Evolutionary conservation across 2,888 invertebrate genomes (phyloP).

Genomic region (Hoplodrina ambigua): DNA sequence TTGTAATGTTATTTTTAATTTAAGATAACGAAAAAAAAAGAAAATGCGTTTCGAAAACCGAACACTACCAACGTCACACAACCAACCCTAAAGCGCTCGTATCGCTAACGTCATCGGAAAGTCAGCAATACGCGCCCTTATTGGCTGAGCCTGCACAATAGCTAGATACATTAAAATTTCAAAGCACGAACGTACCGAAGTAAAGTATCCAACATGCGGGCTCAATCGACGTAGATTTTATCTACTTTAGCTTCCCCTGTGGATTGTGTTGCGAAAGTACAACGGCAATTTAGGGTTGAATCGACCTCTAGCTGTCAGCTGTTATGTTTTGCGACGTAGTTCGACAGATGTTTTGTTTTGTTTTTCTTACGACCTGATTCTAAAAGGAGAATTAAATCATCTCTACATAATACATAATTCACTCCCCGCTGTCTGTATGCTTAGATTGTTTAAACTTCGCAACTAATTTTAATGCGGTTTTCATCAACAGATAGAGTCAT

Average conservation of each 20-base stretch:
- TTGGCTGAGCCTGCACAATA: slow-evolving; percentile 36
- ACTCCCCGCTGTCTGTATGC: too few species aligned
- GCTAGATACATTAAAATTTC: slow-evolving; percentile 56
- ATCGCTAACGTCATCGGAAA: slow-evolving; percentile 33
- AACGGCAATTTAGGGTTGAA: slow-evolving; percentile 27
- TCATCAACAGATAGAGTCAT: too few species aligned
- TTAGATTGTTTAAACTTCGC: too few species aligned
- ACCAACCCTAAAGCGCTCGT: slow-evolving; percentile 24
- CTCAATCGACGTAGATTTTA: slow-evolving; percentile 49
- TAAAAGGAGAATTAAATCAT: background rate
- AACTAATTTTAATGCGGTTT: too few species aligned
- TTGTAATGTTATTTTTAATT: too few species aligned
- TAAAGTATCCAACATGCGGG: slow-evolving; percentile 59
- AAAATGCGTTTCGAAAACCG: background rate
- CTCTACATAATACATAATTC: too few species aligned
- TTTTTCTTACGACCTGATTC: background rate
- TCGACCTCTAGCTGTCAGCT: slow-evolving; percentile 25
- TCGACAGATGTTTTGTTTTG: background rate
- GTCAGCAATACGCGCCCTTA: slow-evolving; percentile 13
- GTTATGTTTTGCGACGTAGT: slow-evolving; percentile 1
- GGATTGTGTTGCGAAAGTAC: slow-evolving; percentile 20
- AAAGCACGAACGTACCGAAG: slow-evolving; percentile 55
- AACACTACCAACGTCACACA: slow-evolving; percentile 24
- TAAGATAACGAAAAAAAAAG: background rate
- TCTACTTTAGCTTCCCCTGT: slow-evolving; percentile 37